phyloP scores from a whole-genome alignment of 2,797 vertebrate genomes.

The Melanotaenia pygmaea region DNA sequence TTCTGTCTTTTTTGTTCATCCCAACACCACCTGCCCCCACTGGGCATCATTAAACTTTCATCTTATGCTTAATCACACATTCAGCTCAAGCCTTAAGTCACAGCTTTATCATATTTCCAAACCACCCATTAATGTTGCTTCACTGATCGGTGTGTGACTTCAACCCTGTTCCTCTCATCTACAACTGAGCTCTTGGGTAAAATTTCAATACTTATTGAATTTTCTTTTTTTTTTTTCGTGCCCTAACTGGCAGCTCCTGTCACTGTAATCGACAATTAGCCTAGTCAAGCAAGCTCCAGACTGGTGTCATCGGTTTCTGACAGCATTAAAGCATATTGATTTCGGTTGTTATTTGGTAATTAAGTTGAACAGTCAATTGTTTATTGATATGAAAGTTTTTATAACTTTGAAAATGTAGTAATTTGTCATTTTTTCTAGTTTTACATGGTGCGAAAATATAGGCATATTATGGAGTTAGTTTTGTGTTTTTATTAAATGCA shows the following conservation, averaged over 20 bases:
- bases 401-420: neutral
- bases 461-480: too few relatives aligned
- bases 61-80: constrained; percentile 56
- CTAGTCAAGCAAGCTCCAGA: constrained; percentile 8
- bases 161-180: constrained; percentile 49
- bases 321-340: constrained; percentile 21
- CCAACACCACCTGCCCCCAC: constrained; percentile 38
- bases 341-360: neutral
- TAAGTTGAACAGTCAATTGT: neutral
- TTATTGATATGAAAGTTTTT: too few relatives aligned
- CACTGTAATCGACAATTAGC: constrained; percentile 64
- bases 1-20: constrained; percentile 17
- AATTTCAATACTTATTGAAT: constrained; percentile 61
- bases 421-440: neutral
- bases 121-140: constrained; percentile 60
- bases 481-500: too few relatives aligned
- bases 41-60: constrained; percentile 61
- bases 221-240: constrained; percentile 21
- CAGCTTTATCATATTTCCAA: constrained; percentile 67
- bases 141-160: constrained; percentile 56
- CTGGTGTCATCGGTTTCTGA: constrained; percentile 12
- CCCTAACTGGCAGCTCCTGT: constrained; percentile 33
- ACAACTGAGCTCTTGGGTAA: constrained; percentile 40
- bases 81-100: constrained; percentile 48
- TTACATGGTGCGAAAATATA: too few relatives aligned